A percentile compares a stretch with the other conserved stretches of the same genome.
These are phyloP conservation scores for Drosophila subobscura DNA, from an alignment of 1,140 invertebrate genomes.

Conservation along the genomic window DNA sequence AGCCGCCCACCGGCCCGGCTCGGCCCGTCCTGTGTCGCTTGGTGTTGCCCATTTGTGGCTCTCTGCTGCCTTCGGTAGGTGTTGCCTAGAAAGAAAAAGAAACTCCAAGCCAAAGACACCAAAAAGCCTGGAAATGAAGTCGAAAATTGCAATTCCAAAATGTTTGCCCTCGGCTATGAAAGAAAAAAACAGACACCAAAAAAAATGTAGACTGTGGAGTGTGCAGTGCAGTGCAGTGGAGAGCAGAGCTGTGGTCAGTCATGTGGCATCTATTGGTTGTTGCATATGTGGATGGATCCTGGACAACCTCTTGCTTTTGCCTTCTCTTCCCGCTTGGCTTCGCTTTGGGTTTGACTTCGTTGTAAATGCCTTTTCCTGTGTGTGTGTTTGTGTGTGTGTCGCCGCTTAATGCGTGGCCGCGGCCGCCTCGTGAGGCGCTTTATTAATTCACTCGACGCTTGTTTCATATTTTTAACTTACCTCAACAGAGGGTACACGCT, in stretches of 20 bases:
- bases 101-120: constrained; percentile 15
- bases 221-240: constrained; percentile 45
- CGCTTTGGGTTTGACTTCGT: constrained; percentile 17
- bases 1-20: constrained; percentile 26
- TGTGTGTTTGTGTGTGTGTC: constrained; percentile 58
- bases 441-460: constrained; percentile 79
- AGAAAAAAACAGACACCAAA: constrained; percentile 27
- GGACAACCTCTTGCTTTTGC: constrained; percentile 18
- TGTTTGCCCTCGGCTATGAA: constrained; percentile 73
- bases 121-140: constrained; percentile 75
- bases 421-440: constrained; percentile 61
- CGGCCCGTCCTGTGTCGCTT: constrained; percentile 15
- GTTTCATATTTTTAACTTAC: constrained; percentile 58
- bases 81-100: constrained; percentile 49
- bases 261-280: constrained; percentile 69
- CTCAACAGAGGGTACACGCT: constrained; percentile 1
- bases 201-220: constrained; percentile 32
- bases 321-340: constrained; percentile 24
- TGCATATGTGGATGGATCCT: constrained; percentile 29
- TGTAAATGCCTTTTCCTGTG: constrained; percentile 28
- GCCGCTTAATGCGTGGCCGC: constrained; percentile 77
- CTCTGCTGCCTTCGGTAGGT: constrained; percentile 62
- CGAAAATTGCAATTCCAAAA: constrained; percentile 82
- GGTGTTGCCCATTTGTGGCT: constrained; percentile 45
- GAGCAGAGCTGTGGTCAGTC: constrained; percentile 61